These are phyloP conservation scores for Eupeodes corollae DNA, from an alignment of 1,140 invertebrate species.

Conservation along the genomic window DNA sequence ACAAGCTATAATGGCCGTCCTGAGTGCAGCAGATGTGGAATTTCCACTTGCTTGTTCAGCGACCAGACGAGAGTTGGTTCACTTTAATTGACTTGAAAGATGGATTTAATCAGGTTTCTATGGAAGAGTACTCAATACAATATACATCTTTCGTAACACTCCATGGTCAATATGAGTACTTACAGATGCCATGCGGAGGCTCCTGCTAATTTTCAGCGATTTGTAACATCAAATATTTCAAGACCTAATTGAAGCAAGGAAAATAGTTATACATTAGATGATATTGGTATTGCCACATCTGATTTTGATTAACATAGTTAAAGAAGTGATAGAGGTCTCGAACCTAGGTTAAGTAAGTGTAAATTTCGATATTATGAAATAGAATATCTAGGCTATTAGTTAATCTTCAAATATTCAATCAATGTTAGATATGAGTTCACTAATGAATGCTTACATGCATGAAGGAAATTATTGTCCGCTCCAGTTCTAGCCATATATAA, in stretches of 20 bases:
- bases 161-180: too few species aligned
- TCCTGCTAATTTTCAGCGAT: constrained; percentile 13
- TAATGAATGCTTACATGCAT: constrained; percentile 7
- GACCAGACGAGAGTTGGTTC: constrained; percentile 8
- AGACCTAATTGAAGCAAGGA: not conserved
- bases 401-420: not conserved
- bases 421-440: constrained; percentile 5
- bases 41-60: too few species aligned
- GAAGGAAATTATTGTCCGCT: constrained; percentile 8
- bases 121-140: constrained; percentile 6
- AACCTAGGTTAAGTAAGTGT: constrained; percentile 5
- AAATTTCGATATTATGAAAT: constrained; percentile 8
- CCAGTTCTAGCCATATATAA: constrained; percentile 12
- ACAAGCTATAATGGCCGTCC: too few species aligned
- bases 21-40: too few species aligned
- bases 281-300: constrained; percentile 12
- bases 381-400: constrained; percentile 9
- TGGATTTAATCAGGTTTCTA: constrained; percentile 9
- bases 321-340: not conserved
- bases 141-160: constrained; percentile 13
- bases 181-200: too few species aligned
- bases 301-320: constrained; percentile 4
- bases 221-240: constrained; percentile 11
- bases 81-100: constrained; percentile 6
- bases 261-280: constrained; percentile 10